Base-by-base conservation (phyloP, 2,888 invertebrate species). In the Tolmerus cingulatus region DNA sequence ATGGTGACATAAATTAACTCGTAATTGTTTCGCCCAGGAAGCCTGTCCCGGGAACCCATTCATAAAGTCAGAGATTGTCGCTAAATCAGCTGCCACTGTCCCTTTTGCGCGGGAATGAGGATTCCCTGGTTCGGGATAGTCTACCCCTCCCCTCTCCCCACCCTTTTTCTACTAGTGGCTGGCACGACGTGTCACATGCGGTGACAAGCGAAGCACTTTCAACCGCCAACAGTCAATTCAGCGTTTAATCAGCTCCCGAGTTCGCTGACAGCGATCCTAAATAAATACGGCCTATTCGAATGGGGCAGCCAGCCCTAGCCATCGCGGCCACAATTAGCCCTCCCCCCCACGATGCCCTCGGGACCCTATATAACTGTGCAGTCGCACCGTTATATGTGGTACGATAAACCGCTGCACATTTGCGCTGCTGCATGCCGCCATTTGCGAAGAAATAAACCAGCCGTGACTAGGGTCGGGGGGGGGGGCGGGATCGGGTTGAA, bases 191-290 rank as follows among this genome's bases (percentile, higher is more conserved):
- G 81, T 81, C 81, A 34, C 55, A 55, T 81, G 81, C 81, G 81
- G 81, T 81, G 81, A 81, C 81, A 81, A 23, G 55, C 81, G 30
- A 81, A 55, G 81, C 81, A 51, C 81, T 55, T 55, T 81, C 46
- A 51, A 51, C 81, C 81, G 81, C 81, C 81, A 81, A 27, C 51
- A 81, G 81, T 81, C 81, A 81, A 81, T 81, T 81, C 81, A 81
- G 81, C 27, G 51, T 51, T 81, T 81, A 81, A 81, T 81, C 81
- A 81, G 81, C 34, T 81, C 34, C 46, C 51, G 30, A 51, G 55
- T 46, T 51, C 51, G 81, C 46, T 81, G 81, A 81, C 30, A 51
- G 81, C 81, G 51, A 81, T 81, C 27, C 81, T 55, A 81, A 51
- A 81, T 81, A 81, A 81, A 81, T 51, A 51, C 51, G 27, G 27